phyloP scores from a whole-genome alignment of 2,797 vertebrate genomes.

The Xenopus petersii region DNA sequence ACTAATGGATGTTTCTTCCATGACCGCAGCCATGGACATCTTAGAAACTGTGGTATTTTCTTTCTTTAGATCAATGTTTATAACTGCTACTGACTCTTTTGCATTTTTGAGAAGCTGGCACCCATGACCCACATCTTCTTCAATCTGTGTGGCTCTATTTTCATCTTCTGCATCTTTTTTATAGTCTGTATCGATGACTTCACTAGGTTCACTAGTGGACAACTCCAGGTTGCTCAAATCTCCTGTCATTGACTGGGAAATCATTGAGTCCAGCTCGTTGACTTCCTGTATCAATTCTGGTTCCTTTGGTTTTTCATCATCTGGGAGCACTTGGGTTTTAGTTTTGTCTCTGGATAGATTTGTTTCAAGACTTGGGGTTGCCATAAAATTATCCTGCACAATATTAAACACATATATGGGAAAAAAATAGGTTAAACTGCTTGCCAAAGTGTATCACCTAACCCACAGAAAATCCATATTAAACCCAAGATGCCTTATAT shows the following conservation, averaged over 20 bases:
- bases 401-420: background rate
- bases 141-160: constrained; percentile 76
- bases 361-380: constrained; percentile 79
- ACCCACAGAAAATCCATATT: too few relatives aligned
- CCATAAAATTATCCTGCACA: constrained; percentile 84
- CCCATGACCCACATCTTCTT: constrained; percentile 55
- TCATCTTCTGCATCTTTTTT: constrained; percentile 62
- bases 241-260: constrained; percentile 50
- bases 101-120: constrained; percentile 42
- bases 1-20: constrained; percentile 38
- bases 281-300: constrained; percentile 50
- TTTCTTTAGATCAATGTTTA: constrained; percentile 28
- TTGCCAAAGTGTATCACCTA: too few relatives aligned
- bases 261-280: constrained; percentile 26
- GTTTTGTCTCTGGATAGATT: constrained; percentile 39
- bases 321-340: background rate
- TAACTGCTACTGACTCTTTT: constrained; percentile 35
- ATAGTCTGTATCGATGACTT: constrained; percentile 50
- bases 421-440: background rate
- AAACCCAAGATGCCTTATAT: too few relatives aligned
- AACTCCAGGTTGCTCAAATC: constrained; percentile 72
- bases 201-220: constrained; percentile 66
- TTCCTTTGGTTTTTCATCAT: constrained; percentile 52
- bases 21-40: constrained; percentile 38
- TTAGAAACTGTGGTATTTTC: constrained; percentile 19